Evolutionary conservation across 2,797 vertebrate genomes (phyloP), one percentile per base, ranked within the genome.

Genomic region (Denticeps clupeoides): DNA sequence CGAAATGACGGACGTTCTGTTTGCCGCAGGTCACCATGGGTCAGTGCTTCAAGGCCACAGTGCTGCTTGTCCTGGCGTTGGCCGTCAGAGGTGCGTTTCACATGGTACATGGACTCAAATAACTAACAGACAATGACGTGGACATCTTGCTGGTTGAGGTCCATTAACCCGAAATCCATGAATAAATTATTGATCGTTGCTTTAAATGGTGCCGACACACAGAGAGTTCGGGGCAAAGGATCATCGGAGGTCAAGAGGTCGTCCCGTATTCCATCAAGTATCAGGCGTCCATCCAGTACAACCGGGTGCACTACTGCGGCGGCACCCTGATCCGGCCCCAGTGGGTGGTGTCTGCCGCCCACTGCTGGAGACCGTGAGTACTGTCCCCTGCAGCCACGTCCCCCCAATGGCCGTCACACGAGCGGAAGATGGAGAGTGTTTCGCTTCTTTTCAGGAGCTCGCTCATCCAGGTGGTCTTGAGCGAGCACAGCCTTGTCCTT

Each of bases 281-380:
- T 33, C 82, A 84, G 62, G 79, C 41, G 0, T 83, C 81, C 1
- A 16, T 86, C 41, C 79, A 76, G 57, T 63, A 28, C 4, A 45
- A 52, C 1, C 45, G 1, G 0, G 41, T 41, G 0, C 83, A 85
- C 57, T 83, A 69, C 56, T 85, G 85, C 64, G 82, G 83, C 41
- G 82, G 62, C 16, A 79, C 80, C 0, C 54, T 85, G 3, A 60
- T 86, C 47, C 48, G 71, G 10, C 33, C 49, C 1, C 51, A 70
- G 38, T 87, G 80, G 82, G 79, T 85, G 64, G 63, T 83, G 42
- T 76, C 80, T 75, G 85, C 84, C 60, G 84, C 83, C 67, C 82
- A 83, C 78, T 87, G 85, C 73, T 80, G 80, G 80, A 80, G 55
- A 59, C 79, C 75, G 82, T 87, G 18, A 73, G 83, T 78, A 63